Percentiles rank a stretch among this genome's conserved stretches.
These are phyloP conservation scores for Oreohelix idahoensis DNA, from an alignment of 1,140 invertebrate species.

Conservation along the genomic window DNA sequence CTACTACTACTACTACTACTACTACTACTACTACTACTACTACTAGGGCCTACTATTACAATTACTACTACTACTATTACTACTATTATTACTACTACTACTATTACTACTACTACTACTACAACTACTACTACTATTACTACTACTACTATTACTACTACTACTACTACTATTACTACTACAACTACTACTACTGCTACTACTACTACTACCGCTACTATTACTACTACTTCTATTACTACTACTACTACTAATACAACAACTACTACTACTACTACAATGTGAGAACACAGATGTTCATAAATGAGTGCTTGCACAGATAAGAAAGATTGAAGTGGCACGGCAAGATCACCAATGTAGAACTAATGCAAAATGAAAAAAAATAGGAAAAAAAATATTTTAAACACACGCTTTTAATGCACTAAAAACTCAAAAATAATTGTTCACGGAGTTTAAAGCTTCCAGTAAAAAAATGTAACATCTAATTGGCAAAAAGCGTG, in stretches of 20 bases:
- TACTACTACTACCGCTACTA: slow-evolving; percentile 3
- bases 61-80: slow-evolving; percentile 19
- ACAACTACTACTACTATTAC: slow-evolving; percentile 23
- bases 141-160: slow-evolving; percentile 22
- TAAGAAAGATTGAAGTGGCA: too few species aligned
- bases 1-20: slow-evolving; percentile 28
- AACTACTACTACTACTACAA: too few species aligned
- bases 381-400: background rate
- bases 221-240: slow-evolving; percentile 12
- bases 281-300: too few species aligned
- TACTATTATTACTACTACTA: slow-evolving; percentile 17
- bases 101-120: slow-evolving; percentile 22
- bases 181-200: slow-evolving; percentile 18
- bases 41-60: slow-evolving; percentile 11
- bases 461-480: too few species aligned
- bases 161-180: slow-evolving; percentile 24
- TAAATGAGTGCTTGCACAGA: too few species aligned
- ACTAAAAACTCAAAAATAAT: too few species aligned
- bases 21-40: slow-evolving; percentile 22
- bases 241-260: too few species aligned
- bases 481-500: too few species aligned
- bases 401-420: too few species aligned
- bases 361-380: background rate
- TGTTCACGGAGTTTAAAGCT: too few species aligned
- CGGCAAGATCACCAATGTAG: too few species aligned